Evolutionary conservation across 2,888 invertebrate species (phyloP).

Genomic region (Eustalomyia histrio): DNA sequence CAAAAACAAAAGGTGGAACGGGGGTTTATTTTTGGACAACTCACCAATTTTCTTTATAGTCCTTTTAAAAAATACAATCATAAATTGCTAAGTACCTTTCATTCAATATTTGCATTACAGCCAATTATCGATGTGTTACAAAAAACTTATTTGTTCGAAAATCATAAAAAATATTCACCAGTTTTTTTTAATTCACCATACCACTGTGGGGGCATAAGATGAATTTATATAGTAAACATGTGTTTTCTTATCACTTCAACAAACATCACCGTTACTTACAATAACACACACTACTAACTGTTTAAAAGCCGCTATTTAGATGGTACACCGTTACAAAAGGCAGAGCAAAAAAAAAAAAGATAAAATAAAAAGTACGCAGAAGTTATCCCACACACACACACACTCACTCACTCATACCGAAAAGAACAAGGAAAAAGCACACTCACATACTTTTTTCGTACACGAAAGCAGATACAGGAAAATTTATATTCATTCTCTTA

Average conservation of each 20-base stretch:
- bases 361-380: conserved; percentile 23
- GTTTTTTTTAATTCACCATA: conserved; percentile 14
- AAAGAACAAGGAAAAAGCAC: conserved; percentile 45
- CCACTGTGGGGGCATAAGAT: background rate
- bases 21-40: conserved; percentile 49
- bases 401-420: conserved; percentile 19
- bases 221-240: conserved; percentile 20
- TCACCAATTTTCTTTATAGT: conserved; percentile 53
- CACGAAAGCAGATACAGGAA: conserved; percentile 65
- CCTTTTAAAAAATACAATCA: conserved; percentile 18
- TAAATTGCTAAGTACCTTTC: conserved; percentile 45
- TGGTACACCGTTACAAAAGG: conserved; percentile 31
- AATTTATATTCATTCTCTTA: conserved; percentile 66
- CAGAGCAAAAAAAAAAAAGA: conserved; percentile 15
- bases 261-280: conserved; percentile 36
- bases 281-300: conserved; percentile 20
- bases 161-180: conserved; percentile 34
- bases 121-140: conserved; percentile 42
- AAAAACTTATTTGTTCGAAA: conserved; percentile 20
- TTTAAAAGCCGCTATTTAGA: conserved; percentile 54
- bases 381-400: too few species aligned
- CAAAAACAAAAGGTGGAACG: background rate
- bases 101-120: conserved; percentile 27
- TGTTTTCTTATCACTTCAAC: conserved; percentile 33
- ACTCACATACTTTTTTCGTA: conserved; percentile 42